Evolutionary conservation across 2,797 vertebrate genomes (phyloP).

Genomic region (Pangasius sanitwongsei): DNA sequence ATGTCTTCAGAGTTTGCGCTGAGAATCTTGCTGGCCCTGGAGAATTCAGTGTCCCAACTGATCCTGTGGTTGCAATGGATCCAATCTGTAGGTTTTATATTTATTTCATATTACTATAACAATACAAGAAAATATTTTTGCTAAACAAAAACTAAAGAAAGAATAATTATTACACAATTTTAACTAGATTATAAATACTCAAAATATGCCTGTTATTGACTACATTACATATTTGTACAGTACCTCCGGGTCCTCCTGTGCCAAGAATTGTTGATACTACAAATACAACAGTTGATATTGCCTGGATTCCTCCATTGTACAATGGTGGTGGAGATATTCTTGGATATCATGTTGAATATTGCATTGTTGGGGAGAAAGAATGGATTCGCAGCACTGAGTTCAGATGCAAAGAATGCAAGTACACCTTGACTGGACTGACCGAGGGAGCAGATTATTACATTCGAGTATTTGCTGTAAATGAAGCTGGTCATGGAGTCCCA

Average conservation of each 20-base stretch:
- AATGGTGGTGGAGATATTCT: constrained; percentile 96
- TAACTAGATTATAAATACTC: neutral
- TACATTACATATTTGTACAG: constrained; percentile 60
- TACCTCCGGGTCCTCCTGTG: constrained; percentile 90
- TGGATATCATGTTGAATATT: constrained; percentile 89
- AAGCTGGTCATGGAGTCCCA: constrained; percentile 89
- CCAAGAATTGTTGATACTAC: constrained; percentile 90
- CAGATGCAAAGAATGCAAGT: constrained; percentile 87
- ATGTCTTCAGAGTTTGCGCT: constrained; percentile 96
- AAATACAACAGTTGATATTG: constrained; percentile 85
- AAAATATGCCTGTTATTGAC: neutral
- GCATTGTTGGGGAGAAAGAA: constrained; percentile 83
- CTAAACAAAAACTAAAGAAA: neutral
- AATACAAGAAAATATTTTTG: neutral
- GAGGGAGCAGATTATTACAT: constrained; percentile 94
- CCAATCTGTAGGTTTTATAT: constrained; percentile 86
- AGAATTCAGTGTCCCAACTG: constrained; percentile 93
- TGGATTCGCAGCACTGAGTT: constrained; percentile 95
- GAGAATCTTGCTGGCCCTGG: constrained; percentile 97
- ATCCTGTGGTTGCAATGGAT: constrained; percentile 87
- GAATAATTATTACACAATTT: neutral
- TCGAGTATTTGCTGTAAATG: constrained; percentile 90
- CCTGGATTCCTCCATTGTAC: constrained; percentile 90
- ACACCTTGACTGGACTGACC: constrained; percentile 86
- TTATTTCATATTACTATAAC: neutral